Evolutionary conservation across 2,113 vertebrate species (phyloP).

Genomic region (human (Homo sapiens)): DNA sequence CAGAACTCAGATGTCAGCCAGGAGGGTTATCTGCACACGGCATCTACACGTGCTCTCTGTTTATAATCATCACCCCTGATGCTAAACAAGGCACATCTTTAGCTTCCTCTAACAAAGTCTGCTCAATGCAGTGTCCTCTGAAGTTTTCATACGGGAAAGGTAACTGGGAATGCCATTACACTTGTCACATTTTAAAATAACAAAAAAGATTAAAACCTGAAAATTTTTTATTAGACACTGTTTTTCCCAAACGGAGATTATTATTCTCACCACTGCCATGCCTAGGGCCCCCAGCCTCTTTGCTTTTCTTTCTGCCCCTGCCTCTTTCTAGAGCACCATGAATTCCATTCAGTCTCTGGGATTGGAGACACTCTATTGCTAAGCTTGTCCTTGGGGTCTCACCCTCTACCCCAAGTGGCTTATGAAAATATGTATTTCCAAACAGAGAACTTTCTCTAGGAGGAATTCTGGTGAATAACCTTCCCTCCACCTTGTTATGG

Average conservation of each 20-base stretch:
- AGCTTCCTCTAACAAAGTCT: background rate
- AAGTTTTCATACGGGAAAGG: background rate
- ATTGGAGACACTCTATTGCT: background rate
- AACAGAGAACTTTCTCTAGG: background rate
- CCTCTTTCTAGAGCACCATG: background rate
- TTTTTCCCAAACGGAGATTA: background rate
- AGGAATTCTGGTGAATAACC: background rate
- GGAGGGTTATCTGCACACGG: background rate
- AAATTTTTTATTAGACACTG: background rate
- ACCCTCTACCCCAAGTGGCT: background rate
- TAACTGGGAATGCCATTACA: background rate
- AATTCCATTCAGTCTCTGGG: background rate
- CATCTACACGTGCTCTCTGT: background rate
- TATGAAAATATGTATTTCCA: background rate
- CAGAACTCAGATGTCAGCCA: background rate
- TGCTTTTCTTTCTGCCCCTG: background rate
- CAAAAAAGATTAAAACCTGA: background rate
- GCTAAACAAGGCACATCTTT: background rate
- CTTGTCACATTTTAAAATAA: background rate
- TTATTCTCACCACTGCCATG: rapidly evolving
- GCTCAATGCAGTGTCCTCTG: background rate
- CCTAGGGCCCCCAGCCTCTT: no score
- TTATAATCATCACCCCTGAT: background rate
- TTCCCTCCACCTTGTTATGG: background rate
- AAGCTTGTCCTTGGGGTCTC: background rate